These are phyloP conservation scores for Drosophila vallismaia DNA, from an alignment of 2,888 invertebrate species.

Conservation along the genomic window DNA sequence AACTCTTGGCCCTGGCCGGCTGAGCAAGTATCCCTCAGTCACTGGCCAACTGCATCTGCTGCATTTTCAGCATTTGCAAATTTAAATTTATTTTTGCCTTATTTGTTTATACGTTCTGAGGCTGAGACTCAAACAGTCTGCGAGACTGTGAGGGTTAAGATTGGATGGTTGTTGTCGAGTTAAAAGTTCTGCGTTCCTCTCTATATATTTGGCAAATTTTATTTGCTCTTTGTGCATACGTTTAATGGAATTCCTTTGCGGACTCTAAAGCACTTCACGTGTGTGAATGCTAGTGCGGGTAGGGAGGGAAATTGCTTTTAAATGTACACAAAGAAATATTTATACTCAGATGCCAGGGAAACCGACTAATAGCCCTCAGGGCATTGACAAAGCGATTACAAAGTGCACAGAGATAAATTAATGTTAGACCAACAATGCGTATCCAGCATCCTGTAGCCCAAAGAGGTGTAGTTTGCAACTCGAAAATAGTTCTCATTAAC, in stretches of 20 bases:
- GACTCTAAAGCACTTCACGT: background rate
- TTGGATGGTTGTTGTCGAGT: constrained; percentile 5
- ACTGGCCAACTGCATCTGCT: constrained; percentile 13
- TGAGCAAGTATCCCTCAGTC: constrained; percentile 23
- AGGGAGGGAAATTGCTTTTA: constrained; percentile 66
- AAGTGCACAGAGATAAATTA: constrained; percentile 41
- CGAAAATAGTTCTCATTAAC: constrained; percentile 38
- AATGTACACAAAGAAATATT: constrained; percentile 69
- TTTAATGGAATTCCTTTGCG: constrained; percentile 59
- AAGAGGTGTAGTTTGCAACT: constrained; percentile 21
- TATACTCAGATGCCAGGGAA: constrained; percentile 43
- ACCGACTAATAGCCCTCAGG: constrained; percentile 65
- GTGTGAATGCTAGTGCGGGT: constrained; percentile 20
- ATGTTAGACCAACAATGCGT: constrained; percentile 25
- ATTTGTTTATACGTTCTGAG: constrained; percentile 41
- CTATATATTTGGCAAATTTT: constrained; percentile 44
- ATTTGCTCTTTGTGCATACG: constrained; percentile 50
- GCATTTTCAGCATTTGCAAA: constrained; percentile 26
- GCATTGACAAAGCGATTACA: constrained; percentile 53
- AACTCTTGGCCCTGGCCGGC: constrained; percentile 17
- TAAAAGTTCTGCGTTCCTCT: constrained; percentile 23
- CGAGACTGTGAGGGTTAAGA: constrained; percentile 9
- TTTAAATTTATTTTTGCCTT: constrained; percentile 40
- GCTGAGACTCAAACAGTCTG: background rate
- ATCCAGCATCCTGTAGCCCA: constrained; percentile 1